Evolutionary conservation across 2,113 vertebrate species (phyloP).

Genomic region (Rattus norvegicus): DNA sequence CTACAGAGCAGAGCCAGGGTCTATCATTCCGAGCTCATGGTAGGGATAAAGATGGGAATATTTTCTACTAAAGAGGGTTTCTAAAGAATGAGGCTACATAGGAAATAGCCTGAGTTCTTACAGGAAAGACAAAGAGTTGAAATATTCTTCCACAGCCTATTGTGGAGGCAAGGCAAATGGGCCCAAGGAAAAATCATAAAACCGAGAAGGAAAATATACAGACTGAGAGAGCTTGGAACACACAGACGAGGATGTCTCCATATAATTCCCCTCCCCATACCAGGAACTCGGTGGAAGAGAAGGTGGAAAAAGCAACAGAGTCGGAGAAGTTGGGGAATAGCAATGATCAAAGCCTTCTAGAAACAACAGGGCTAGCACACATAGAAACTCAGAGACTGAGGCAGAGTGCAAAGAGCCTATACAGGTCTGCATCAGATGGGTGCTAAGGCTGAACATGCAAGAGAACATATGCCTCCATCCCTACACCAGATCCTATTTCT

Average conservation of each 20-base stretch:
- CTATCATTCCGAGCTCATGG: neutral
- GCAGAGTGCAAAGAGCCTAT: neutral
- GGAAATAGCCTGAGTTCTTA: neutral
- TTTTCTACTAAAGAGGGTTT: neutral
- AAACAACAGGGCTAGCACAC: neutral
- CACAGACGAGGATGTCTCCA: neutral
- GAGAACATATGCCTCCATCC: neutral
- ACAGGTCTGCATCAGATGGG: neutral
- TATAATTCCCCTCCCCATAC: neutral
- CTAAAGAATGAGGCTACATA: neutral
- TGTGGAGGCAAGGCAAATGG: neutral
- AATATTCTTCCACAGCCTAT: neutral
- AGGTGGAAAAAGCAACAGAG: neutral
- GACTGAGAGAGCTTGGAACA: neutral
- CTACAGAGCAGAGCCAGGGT: rapidly evolving
- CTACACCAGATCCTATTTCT: neutral
- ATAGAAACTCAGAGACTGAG: neutral
- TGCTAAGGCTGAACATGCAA: neutral
- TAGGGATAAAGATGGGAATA: neutral
- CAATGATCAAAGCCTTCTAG: neutral
- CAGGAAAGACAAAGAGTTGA: neutral
- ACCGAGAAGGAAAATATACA: neutral
- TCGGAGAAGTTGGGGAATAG: no score
- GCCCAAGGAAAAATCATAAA: neutral
- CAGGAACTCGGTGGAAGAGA: neutral